phyloP scores from a whole-genome alignment of 2,888 invertebrate genomes.

The Nasonovia ribisnigri region DNA sequence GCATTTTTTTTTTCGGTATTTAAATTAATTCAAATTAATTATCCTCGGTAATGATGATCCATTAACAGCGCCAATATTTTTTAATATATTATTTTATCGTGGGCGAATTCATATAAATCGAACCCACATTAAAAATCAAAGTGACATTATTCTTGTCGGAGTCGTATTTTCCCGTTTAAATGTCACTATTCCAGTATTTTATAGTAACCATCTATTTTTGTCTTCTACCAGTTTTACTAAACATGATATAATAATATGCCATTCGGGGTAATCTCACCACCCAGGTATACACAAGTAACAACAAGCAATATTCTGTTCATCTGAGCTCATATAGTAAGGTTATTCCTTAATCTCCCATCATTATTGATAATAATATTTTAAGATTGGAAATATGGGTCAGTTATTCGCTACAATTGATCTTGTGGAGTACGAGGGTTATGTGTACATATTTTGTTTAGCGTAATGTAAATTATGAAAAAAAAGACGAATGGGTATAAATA shows the following conservation, averaged over 20 bases:
- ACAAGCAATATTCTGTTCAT: background rate
- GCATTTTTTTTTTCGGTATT: no score
- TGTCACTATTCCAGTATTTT: no score
- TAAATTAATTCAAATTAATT: no score
- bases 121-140: no score
- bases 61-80: no score
- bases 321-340: background rate
- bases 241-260: background rate
- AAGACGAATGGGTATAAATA: background rate
- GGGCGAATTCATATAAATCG: no score
- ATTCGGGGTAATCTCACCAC: background rate
- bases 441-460: background rate
- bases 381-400: background rate
- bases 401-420: background rate
- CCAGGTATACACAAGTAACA: background rate
- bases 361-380: background rate
- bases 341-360: background rate
- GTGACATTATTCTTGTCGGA: no score
- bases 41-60: no score
- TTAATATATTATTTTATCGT: no score
- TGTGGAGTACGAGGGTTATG: background rate
- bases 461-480: background rate
- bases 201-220: no score
- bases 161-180: no score
- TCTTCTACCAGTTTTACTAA: no score